Evolutionary conservation across 1,140 invertebrate genomes (phyloP).

Genomic region (Drosophila ohnishii): DNA sequence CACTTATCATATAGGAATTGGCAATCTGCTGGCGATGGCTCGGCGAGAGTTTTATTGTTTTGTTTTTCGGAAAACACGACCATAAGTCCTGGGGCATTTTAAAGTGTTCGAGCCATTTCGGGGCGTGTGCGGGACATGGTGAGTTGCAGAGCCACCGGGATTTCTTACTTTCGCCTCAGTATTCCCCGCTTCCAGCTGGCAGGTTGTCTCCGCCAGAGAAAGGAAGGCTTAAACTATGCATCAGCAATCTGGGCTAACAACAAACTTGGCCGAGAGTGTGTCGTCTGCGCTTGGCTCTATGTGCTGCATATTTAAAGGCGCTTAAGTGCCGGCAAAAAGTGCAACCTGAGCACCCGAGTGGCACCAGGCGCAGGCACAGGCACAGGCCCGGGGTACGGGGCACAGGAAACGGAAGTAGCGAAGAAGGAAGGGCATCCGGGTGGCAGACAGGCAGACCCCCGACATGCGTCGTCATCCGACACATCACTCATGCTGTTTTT

Average conservation of each 20-base stretch:
- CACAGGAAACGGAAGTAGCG: conserved; percentile 14
- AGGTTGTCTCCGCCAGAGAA: conserved; percentile 29
- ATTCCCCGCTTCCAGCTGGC: conserved; percentile 7
- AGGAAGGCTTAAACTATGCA: conserved; percentile 39
- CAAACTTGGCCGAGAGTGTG: conserved; percentile 50
- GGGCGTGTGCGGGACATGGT: neutral
- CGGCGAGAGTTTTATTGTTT: conserved; percentile 34
- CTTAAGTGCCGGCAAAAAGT: conserved; percentile 74
- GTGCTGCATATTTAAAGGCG: conserved; percentile 78
- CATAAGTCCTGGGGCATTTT: conserved; percentile 41
- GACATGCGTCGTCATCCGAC: conserved; percentile 53
- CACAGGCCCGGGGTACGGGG: neutral
- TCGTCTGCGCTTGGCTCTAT: conserved; percentile 35
- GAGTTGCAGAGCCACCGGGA: conserved; percentile 3
- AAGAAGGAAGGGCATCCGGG: neutral
- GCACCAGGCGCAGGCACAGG: neutral
- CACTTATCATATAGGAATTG: conserved; percentile 45
- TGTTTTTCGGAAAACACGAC: conserved; percentile 41
- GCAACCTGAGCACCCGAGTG: conserved; percentile 45
- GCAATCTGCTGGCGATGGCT: conserved; percentile 20
- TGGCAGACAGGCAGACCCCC: conserved; percentile 8
- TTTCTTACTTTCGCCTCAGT: neutral
- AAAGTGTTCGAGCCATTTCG: conserved; percentile 11
- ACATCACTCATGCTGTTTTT: conserved; percentile 79
- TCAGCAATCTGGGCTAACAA: conserved; percentile 49